Evolutionary conservation across 2,113 vertebrate genomes (phyloP).

Genomic region (Spermophilus dauricus): DNA sequence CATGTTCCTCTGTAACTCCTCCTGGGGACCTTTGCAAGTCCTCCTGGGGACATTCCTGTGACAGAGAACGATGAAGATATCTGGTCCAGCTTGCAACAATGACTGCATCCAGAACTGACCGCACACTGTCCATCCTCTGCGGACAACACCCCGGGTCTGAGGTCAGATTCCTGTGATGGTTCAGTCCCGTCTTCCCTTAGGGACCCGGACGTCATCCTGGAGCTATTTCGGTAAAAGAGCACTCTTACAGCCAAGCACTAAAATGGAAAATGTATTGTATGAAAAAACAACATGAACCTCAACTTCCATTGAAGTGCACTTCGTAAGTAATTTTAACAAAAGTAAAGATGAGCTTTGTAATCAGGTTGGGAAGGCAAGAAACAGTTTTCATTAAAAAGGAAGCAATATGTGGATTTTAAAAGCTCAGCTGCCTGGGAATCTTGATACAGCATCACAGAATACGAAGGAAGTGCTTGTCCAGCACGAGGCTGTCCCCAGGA

Average conservation of each 20-base stretch:
- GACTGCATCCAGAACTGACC: not conserved
- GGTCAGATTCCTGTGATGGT: no score
- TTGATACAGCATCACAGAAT: not conserved
- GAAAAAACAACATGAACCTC: not conserved
- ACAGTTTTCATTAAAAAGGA: not conserved
- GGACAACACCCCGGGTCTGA: rapidly evolving
- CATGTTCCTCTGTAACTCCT: not conserved
- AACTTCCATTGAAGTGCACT: not conserved
- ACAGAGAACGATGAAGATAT: not conserved
- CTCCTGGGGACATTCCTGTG: not conserved
- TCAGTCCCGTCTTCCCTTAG: no score
- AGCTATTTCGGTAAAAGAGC: not conserved
- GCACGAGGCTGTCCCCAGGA: no score
- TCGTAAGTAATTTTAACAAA: not conserved
- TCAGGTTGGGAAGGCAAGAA: not conserved
- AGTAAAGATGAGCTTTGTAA: not conserved
- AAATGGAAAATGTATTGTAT: not conserved
- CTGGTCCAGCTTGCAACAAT: not conserved
- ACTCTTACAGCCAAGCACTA: rapidly evolving
- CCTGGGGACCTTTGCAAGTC: not conserved
- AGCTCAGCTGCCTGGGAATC: not conserved
- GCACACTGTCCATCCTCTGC: no score
- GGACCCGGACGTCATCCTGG: rapidly evolving
- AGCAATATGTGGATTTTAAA: not conserved
- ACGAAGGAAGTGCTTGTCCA: no score